A percentile compares a stretch with the other conserved stretches of the same genome.
Evolutionary conservation across 2,113 vertebrate genomes (phyloP).

Genomic region (Tenebrosternarchus preto): DNA sequence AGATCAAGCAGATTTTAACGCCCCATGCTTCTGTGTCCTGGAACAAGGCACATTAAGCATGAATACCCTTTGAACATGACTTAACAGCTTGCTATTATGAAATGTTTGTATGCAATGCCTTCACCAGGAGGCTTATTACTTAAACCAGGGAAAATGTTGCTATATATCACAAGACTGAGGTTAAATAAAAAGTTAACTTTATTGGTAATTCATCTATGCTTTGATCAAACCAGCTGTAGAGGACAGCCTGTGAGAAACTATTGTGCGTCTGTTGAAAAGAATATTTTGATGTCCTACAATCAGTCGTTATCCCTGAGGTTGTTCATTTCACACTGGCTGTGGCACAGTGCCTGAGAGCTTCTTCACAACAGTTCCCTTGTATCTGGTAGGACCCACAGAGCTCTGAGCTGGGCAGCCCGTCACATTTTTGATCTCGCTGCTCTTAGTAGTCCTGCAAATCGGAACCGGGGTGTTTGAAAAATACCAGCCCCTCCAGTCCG

Average conservation of each 20-base stretch:
- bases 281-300: constrained; percentile 26
- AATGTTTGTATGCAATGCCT: neutral
- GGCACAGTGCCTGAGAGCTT: constrained; percentile 22
- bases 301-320: constrained; percentile 21
- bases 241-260: constrained; percentile 22
- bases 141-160: neutral
- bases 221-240: constrained; percentile 17
- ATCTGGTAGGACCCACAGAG: constrained; percentile 15
- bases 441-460: constrained; percentile 16
- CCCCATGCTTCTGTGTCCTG: constrained; percentile 42
- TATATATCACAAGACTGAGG: constrained; percentile 49
- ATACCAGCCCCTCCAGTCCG: constrained; percentile 45
- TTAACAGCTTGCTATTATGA: constrained; percentile 17
- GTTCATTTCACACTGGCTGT: constrained; percentile 20
- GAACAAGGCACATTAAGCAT: neutral
- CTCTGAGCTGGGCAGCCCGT: constrained; percentile 7
- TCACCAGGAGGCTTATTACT: neutral
- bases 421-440: neutral
- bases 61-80: neutral
- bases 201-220: constrained; percentile 12
- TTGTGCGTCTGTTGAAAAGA: constrained; percentile 46
- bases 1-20: constrained; percentile 47
- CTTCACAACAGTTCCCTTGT: constrained; percentile 53
- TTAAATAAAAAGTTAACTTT: constrained; percentile 48
- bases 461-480: constrained; percentile 41